These are phyloP conservation scores for Toxotes lorentzi DNA, from an alignment of 2,797 vertebrate species.

Conservation along the genomic window DNA sequence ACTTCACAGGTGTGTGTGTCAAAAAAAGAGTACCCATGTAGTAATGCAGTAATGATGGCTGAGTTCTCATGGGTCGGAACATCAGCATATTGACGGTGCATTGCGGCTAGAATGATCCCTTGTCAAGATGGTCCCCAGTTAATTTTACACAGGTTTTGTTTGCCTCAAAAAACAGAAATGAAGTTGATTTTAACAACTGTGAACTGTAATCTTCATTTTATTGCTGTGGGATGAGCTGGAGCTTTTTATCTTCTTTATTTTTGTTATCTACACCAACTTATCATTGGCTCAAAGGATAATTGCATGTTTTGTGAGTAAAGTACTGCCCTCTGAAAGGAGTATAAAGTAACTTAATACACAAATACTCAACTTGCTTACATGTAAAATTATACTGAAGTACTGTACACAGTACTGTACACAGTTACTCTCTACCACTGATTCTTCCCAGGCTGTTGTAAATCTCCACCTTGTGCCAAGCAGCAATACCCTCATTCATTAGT, in stretches of 20 bases:
- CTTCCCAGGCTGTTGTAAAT: not conserved
- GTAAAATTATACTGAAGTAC: not conserved
- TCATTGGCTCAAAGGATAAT: not conserved
- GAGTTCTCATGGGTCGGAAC: no score
- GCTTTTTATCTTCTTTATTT: no score
- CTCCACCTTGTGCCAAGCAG: not conserved
- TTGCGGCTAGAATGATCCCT: no score
- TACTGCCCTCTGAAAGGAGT: not conserved
- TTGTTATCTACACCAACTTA: not conserved
- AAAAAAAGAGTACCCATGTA: no score
- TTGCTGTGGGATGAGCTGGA: no score
- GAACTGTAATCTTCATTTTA: not conserved
- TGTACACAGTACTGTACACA: not conserved
- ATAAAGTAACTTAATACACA: not conserved
- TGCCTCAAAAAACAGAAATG: not conserved
- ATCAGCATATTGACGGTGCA: no score
- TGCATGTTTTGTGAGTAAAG: not conserved
- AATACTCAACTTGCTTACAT: not conserved
- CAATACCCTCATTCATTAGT: slow-evolving; percentile 3
- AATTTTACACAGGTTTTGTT: not conserved
- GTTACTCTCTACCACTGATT: not conserved
- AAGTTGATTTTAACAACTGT: not conserved
- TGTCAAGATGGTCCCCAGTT: not conserved
- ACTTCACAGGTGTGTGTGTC: no score
- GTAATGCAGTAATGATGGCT: no score